Evolutionary conservation across 2,888 invertebrate species (phyloP), one percentile per base, ranked within the genome.

Genomic region (Orthonevra nobilis): DNA sequence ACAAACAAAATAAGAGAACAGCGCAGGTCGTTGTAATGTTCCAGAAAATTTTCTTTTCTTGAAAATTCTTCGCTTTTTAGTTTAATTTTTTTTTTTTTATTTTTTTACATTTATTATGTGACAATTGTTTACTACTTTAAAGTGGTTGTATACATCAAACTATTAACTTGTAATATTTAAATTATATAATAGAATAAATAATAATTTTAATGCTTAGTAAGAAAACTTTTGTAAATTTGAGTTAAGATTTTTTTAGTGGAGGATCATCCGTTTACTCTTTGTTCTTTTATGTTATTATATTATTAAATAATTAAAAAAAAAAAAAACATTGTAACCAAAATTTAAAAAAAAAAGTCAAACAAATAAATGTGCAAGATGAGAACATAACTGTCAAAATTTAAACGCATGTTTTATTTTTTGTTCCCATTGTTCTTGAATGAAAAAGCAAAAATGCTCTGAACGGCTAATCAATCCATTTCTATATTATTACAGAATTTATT

Each of bases 111-210:
- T 40, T 44, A 19, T 26, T 34, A 10, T 50, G 0, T 32, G 40
- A 48, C 15, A 40, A 30, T 46, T 20, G 28, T 42, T 30, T 50
- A 34, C 56, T 46, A 48, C 46, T 61, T 70, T 36, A 61, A 50
- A 52, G 60, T 68, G 66, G 74, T 74, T 74, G 61, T 74, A 74
- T 15, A 68, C 60, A 48, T 32, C 36, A 73, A 44, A 64, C 48
- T 50, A 44, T 44, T 52, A 58, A 58, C 28, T 46, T 30, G n/a
- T 68, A 40, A 36, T 36, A 10, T 38, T 66, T 30, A 20, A 66
- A 66, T 28, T 2, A 9, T 20, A 23, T 23, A 32, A 38, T 34
- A 50, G 10, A 28, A 32, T 9, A 20, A 20, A 14, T 34, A 20
- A 34, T 23, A 58, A 40, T 38, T 15, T 32, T 12, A 17, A 32